Base-by-base conservation (phyloP, 1,140 invertebrate species). In the Drosophila bocqueti region DNA sequence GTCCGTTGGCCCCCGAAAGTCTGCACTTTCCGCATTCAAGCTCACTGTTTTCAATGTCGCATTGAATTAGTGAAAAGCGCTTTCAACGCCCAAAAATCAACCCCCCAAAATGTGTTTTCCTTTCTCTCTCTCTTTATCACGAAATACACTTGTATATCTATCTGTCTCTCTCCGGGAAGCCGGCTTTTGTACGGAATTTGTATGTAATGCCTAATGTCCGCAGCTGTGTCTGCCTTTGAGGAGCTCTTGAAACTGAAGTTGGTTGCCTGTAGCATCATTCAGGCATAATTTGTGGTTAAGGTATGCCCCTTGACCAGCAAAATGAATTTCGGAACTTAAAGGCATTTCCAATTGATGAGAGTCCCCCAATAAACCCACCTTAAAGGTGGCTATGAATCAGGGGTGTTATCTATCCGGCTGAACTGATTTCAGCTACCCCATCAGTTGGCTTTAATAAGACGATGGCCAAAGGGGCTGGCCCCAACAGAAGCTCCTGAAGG, bases 41-140 rank as follows among this genome's bases (percentile, higher is more conserved):
- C 79, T 83, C 64, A 65, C 68, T 75, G 75, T 82, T 87, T 92
- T 92, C 91, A 92, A 92, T 92, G 91, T 91, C 85, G 91, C 81
- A 87, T 92, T 92, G 91, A 92, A 87, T 92, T 92, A 87, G 81
- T 90, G 76, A 89, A 91, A 83, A 85, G 84, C 84, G 81, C 84
- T 89, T 89, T 89, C 84, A 85, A 90, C 81, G 84, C 85, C 83
- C 73, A 76, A 87, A 87, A 87, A 84, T 74, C 84, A 87, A 87
- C 84, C 84, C 84, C 80, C 84, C 68, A 84, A 87, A 82, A 65
- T 78, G 66, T 79, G 34, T 68, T n/a, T 52, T 36, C 52, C 29
- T 58, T 13, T 77, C 45, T 54, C 31, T 67, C 26, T 40, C 45
- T 54, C 31, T 67, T 15, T 42, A 3, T 45, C 34, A 7, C 15